These are phyloP conservation scores for Aotus griseimembra DNA, from an alignment of 2,797 vertebrate genomes.

Conservation along the genomic window DNA sequence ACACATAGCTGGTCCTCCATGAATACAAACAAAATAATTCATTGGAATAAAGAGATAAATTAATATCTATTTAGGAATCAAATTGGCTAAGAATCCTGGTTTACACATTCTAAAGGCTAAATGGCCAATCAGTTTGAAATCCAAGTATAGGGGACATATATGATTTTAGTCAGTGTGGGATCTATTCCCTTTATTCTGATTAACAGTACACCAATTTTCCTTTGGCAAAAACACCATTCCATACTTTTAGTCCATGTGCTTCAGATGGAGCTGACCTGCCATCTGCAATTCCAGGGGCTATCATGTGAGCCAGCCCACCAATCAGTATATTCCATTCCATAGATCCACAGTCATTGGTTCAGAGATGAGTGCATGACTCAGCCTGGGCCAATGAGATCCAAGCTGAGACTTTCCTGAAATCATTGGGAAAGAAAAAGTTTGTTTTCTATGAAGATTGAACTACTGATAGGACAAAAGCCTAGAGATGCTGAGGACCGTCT, in stretches of 20 bases:
- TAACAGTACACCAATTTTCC: background rate
- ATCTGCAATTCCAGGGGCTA: too few relatives aligned
- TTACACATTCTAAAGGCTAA: background rate
- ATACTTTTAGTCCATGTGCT: background rate
- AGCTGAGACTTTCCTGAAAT: background rate
- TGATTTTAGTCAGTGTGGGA: background rate
- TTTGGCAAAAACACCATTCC: background rate
- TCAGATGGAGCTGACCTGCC: fast-evolving
- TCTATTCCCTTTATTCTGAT: background rate
- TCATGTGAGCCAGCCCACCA: background rate
- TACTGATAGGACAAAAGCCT: background rate
- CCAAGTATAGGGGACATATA: background rate
- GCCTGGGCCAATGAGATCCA: background rate
- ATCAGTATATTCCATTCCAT: background rate
- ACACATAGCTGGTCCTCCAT: background rate
- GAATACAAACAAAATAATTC: background rate
- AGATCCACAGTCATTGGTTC: background rate
- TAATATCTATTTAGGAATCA: background rate
- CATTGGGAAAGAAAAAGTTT: background rate
- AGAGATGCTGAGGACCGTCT: background rate
- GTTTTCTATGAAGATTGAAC: background rate
- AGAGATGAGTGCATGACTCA: background rate
- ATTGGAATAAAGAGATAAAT: background rate
- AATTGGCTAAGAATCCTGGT: background rate
- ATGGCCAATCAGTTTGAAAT: background rate